A percentile compares a stretch with the other conserved stretches of the same genome.
Conservation (phyloP, 2,113 vertebrate genomes). For the Pristiophorus japonicus region DNA sequence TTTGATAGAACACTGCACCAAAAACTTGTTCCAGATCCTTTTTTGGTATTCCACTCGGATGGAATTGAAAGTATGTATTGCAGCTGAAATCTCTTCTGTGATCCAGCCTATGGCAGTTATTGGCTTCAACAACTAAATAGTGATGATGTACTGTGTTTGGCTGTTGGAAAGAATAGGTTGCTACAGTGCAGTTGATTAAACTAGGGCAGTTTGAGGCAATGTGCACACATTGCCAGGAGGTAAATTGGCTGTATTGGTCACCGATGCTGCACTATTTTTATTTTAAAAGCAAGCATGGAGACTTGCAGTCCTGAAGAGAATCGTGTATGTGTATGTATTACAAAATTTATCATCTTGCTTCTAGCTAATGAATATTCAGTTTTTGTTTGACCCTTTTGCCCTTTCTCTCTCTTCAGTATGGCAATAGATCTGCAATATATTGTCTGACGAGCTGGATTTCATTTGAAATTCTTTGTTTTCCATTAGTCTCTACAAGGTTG, state of each 20-base stretch:
- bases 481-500: background rate
- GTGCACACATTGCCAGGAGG: constrained; percentile 46
- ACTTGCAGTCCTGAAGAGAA: constrained; percentile 5
- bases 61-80: constrained; percentile 43
- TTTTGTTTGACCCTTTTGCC: background rate
- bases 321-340: constrained; percentile 11
- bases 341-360: background rate
- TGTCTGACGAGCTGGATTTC: background rate
- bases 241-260: constrained; percentile 36
- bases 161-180: constrained; percentile 49
- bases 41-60: constrained; percentile 48
- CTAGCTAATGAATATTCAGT: background rate
- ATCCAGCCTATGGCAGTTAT: constrained; percentile 42
- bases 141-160: constrained; percentile 50
- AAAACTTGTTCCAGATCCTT: constrained; percentile 43
- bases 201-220: constrained; percentile 52
- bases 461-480: background rate
- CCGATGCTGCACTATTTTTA: too few species aligned
- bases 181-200: constrained; percentile 49
- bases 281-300: constrained; percentile 8
- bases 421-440: background rate
- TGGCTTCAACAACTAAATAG: constrained; percentile 53
- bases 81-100: constrained; percentile 46
- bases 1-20: background rate
- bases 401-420: background rate